Evolutionary conservation across 2,113 vertebrate genomes (phyloP).

Genomic region (Lipotes vexillifer): DNA sequence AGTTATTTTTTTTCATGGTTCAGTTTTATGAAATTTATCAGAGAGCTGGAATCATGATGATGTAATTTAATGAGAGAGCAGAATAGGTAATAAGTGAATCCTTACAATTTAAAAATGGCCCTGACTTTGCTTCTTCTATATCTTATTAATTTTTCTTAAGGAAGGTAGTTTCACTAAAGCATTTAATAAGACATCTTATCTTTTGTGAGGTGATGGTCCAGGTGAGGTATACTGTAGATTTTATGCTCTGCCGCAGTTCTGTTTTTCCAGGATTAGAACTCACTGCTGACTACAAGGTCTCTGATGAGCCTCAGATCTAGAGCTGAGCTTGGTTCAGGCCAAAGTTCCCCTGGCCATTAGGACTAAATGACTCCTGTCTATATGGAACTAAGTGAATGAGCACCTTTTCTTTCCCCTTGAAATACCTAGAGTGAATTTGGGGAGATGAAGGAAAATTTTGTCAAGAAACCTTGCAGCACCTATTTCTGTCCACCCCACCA

Average conservation of each 20-base stretch:
- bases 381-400: background rate
- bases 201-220: background rate
- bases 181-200: background rate
- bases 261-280: background rate
- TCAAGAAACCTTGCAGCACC: background rate
- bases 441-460: background rate
- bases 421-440: background rate
- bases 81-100: background rate
- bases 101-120: background rate
- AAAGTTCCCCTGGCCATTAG: background rate
- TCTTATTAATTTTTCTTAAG: background rate
- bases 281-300: background rate
- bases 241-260: background rate
- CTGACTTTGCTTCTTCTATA: background rate
- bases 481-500: background rate
- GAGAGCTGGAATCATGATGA: background rate
- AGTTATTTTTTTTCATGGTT: background rate
- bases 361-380: background rate
- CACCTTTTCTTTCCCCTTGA: background rate
- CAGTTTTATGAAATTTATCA: background rate
- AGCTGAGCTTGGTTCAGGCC: background rate
- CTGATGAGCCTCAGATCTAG: background rate
- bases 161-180: background rate
- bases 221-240: background rate
- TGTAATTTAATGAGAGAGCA: background rate